Conservation (phyloP, 2,113 vertebrate genomes). For the Microtus oregoni region DNA sequence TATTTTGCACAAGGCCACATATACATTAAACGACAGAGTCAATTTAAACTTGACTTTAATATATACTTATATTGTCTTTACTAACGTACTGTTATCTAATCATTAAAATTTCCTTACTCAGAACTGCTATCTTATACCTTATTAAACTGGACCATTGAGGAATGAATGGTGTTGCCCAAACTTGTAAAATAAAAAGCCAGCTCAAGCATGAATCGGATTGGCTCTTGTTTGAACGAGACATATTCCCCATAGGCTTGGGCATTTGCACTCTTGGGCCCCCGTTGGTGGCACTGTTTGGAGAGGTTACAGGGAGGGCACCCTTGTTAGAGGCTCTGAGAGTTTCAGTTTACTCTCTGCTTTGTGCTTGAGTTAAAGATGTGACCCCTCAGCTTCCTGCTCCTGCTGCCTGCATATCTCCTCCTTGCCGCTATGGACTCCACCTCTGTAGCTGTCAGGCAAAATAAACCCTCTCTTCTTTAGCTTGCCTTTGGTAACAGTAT, state of each 20-base stretch:
- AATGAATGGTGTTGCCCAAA: constrained; percentile 10
- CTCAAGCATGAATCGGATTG: not conserved
- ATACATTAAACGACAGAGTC: not conserved
- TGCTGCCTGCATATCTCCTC: not conserved
- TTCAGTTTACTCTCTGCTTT: not conserved
- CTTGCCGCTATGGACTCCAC: not conserved
- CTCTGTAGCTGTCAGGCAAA: not conserved
- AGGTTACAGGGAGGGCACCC: not conserved
- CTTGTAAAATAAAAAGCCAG: constrained; percentile 25
- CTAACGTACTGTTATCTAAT: not conserved
- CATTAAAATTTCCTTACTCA: constrained; percentile 18
- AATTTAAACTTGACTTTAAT: constrained; percentile 32
- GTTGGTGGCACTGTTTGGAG: not conserved
- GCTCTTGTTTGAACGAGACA: not conserved
- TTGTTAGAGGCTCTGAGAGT: not conserved
- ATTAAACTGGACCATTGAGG: not conserved
- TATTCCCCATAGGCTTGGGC: not conserved
- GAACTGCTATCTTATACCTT: not conserved
- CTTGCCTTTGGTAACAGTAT: not conserved
- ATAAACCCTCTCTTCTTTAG: not conserved
- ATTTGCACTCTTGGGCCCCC: not conserved
- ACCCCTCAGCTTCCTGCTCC: not conserved
- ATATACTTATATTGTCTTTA: not conserved
- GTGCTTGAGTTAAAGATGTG: not conserved
- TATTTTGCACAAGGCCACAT: not conserved